phyloP scores from a whole-genome alignment of 2,113 vertebrate species.

The Pseudopipra pipra region DNA sequence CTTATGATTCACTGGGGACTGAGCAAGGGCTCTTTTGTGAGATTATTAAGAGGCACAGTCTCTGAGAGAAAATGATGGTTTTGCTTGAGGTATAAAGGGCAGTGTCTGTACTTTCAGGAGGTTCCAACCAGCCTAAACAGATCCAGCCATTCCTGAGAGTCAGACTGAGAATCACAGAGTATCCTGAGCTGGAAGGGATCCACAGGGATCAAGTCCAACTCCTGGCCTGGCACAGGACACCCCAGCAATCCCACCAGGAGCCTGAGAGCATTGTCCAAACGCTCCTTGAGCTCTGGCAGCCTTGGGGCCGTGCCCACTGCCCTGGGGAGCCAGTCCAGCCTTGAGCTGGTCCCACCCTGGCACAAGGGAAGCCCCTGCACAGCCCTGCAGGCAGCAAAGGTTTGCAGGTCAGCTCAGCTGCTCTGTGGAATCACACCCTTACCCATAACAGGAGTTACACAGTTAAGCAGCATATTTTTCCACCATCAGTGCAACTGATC shows the following conservation, averaged over 20 bases:
- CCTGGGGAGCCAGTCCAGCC: not conserved
- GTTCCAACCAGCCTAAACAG: not conserved
- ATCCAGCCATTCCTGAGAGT: not conserved
- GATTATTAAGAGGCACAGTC: not conserved
- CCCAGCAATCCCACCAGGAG: not conserved
- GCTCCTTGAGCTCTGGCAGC: not conserved
- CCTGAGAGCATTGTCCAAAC: not conserved
- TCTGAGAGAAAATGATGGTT: not conserved
- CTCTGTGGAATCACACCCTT: not conserved
- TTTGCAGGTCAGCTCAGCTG: not conserved
- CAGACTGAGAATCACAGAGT: not conserved
- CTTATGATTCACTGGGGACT: not conserved
- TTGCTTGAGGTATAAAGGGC: not conserved
- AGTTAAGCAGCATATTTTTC: not conserved
- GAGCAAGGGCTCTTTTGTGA: not conserved
- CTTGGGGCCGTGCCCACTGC: not conserved
- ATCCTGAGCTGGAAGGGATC: not conserved
- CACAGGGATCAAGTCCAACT: not conserved
- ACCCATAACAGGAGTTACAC: not conserved
- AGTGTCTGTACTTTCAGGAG: not conserved
- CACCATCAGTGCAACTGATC: conserved; percentile 27
- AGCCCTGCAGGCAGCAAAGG: not conserved
- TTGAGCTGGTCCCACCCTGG: not conserved
- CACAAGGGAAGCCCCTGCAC: not conserved
- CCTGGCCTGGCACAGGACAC: not conserved